Evolutionary conservation across 2,888 invertebrate genomes (phyloP).

Genomic region (Herminia tarsipennalis): DNA sequence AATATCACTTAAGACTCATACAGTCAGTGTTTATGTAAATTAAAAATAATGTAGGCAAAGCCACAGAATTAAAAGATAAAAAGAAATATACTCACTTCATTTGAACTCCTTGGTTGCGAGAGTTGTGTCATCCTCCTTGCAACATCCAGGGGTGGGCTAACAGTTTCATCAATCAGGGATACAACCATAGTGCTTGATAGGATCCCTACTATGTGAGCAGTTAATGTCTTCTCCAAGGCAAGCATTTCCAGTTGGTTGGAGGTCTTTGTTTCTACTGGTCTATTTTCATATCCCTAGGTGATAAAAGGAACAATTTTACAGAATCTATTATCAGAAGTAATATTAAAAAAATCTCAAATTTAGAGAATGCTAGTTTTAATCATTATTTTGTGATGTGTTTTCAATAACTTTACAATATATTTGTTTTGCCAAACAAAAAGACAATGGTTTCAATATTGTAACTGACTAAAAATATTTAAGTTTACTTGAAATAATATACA

Average conservation of each 20-base stretch:
- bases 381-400: too few species aligned
- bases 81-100: conserved; percentile 60
- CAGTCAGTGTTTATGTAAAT: too few species aligned
- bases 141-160: conserved; percentile 83
- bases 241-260: conserved; percentile 88
- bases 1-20: too few species aligned
- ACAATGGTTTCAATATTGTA: too few species aligned
- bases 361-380: too few species aligned
- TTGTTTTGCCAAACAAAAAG: too few species aligned
- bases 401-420: too few species aligned
- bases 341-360: too few species aligned
- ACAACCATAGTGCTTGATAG: conserved; percentile 85
- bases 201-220: conserved; percentile 84
- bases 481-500: conserved; percentile 18
- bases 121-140: conserved; percentile 82
- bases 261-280: conserved; percentile 83
- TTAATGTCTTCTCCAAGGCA: conserved; percentile 87
- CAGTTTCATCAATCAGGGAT: conserved; percentile 85
- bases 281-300: conserved; percentile 80
- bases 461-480: too few species aligned
- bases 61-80: too few species aligned
- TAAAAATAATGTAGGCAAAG: too few species aligned
- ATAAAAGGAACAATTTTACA: neutral
- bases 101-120: conserved; percentile 68
- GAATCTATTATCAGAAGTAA: too few species aligned